A percentile compares a stretch with the other conserved stretches of the same genome.
These are phyloP conservation scores for Neosilurus hyrtlii DNA, from an alignment of 2,797 vertebrate species.

Conservation along the genomic window DNA sequence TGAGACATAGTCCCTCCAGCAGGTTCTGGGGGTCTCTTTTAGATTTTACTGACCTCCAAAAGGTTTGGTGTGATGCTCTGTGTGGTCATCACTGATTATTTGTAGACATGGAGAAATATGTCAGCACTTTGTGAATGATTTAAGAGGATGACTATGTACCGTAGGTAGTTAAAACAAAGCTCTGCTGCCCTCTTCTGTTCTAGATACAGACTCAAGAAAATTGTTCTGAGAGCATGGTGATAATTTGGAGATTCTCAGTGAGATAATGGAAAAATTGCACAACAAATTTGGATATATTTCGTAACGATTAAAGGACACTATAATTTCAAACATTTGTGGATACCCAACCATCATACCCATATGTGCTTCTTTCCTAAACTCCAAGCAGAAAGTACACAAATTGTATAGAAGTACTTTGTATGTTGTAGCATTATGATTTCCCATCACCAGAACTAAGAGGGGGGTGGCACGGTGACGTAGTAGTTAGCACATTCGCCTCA, in stretches of 20 bases:
- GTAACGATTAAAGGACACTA: neutral
- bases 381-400: too few relatives aligned
- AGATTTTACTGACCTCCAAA: neutral
- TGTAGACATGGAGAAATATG: neutral
- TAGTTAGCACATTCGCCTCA: too few relatives aligned
- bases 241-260: neutral
- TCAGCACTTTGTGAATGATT: neutral
- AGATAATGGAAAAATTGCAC: neutral
- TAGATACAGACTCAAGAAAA: neutral
- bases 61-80: neutral
- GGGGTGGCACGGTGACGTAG: too few relatives aligned
- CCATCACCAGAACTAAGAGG: too few relatives aligned
- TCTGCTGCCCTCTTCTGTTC: conserved; percentile 36
- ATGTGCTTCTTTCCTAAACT: too few relatives aligned
- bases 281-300: neutral
- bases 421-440: too few relatives aligned
- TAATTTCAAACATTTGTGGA: neutral
- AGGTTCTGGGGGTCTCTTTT: neutral
- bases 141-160: neutral
- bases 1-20: too few relatives aligned
- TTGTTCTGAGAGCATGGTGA: neutral
- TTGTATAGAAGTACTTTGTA: too few relatives aligned
- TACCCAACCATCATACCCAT: neutral
- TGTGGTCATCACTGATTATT: neutral
- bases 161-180: neutral